phyloP scores from a whole-genome alignment of 1,140 invertebrate genomes.

The Cydia amplana region DNA sequence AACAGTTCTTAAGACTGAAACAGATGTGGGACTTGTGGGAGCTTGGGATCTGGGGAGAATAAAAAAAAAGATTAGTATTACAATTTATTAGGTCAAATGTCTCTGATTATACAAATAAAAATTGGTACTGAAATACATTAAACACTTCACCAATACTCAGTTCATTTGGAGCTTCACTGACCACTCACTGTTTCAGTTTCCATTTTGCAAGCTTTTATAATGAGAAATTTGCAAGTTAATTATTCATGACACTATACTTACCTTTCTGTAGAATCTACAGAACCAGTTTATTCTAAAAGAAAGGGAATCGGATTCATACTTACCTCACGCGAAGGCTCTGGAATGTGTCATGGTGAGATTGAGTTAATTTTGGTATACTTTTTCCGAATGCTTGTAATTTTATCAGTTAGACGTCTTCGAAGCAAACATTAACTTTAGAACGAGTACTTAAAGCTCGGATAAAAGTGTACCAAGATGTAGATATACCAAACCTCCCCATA shows the following conservation, averaged over 20 bases:
- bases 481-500: background rate
- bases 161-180: slow-evolving; percentile 55
- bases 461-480: too few species aligned
- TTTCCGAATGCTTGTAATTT: background rate
- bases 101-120: slow-evolving; percentile 58
- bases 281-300: background rate
- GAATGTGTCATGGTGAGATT: slow-evolving; percentile 42
- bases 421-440: background rate
- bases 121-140: slow-evolving; percentile 48
- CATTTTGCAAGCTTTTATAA: slow-evolving; percentile 76
- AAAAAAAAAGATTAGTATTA: slow-evolving; percentile 53
- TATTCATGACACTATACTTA: slow-evolving; percentile 51
- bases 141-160: slow-evolving; percentile 58
- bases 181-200: slow-evolving; percentile 69
- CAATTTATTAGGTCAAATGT: slow-evolving; percentile 64
- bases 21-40: slow-evolving; percentile 60
- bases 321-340: slow-evolving; percentile 50
- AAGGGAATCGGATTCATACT: slow-evolving; percentile 49
- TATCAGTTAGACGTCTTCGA: background rate
- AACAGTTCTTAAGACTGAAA: slow-evolving; percentile 46
- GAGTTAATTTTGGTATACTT: slow-evolving; percentile 17
- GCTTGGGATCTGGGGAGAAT: slow-evolving; percentile 71
- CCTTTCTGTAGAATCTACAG: slow-evolving; percentile 38
- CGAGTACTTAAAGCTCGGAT: background rate
- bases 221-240: slow-evolving; percentile 60